Evolutionary conservation across 2,113 vertebrate species (phyloP).

Genomic region (Pseudopodoces humilis): DNA sequence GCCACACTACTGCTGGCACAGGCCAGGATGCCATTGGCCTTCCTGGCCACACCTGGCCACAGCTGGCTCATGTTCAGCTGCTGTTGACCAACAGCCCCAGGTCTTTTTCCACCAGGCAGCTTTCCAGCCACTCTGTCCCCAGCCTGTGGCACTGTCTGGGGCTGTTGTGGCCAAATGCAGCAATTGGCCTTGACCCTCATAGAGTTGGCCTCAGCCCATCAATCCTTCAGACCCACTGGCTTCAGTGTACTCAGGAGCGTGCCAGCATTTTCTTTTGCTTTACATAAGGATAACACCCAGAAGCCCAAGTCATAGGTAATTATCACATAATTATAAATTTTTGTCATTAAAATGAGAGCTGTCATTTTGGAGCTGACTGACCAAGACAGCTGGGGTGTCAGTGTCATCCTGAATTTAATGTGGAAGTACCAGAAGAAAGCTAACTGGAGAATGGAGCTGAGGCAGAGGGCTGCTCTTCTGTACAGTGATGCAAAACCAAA

Average conservation of each 20-base stretch:
- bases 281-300: background rate
- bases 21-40: background rate
- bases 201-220: background rate
- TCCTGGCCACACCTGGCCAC: background rate
- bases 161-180: background rate
- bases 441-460: background rate
- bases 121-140: background rate
- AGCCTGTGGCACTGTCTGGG: background rate
- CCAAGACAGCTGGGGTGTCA: background rate
- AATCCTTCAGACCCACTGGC: background rate
- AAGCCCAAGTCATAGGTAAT: background rate
- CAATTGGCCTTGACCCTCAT: background rate
- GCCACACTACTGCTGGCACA: background rate
- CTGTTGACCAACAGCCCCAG: background rate
- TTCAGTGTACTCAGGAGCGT: background rate
- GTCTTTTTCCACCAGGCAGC: fast-evolving
- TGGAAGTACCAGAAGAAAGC: background rate
- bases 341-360: background rate
- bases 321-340: background rate
- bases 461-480: background rate
- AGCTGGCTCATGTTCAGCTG: fast-evolving
- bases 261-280: background rate
- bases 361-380: background rate
- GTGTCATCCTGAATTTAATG: background rate
- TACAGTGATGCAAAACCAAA: background rate